Evolutionary conservation across 2,113 vertebrate genomes (phyloP), one percentile per base, ranked within the genome.

Genomic region (Grallaria varia): DNA sequence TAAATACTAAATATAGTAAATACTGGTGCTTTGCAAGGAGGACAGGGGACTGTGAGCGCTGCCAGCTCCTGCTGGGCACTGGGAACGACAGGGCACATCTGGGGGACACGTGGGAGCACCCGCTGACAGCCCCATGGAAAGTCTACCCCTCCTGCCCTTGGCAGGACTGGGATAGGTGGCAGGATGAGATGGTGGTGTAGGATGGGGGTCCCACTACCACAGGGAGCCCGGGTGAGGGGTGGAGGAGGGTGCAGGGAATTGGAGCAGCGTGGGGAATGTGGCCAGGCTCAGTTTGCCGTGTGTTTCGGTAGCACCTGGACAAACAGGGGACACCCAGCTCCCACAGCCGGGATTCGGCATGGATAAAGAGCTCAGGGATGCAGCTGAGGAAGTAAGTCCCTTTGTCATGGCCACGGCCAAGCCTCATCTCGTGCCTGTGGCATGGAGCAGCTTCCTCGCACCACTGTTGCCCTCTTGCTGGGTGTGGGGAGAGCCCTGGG

Each of bases 31-130:
- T 25, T 2, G 14, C 42, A 79, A 33, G 0, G 37, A 60, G 44
- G 44, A n/a, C 1, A 4, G 63, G 79, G 85, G 89, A 83, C 80
- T 75, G 77, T 2, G 11, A 92, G 63, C 2, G 5, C 76, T 87
- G 93, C 31, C 58, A 27, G 58, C 66, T 89, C 85, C 90, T 1
- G 1, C 92, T 50, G 88, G 79, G 80, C 1, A 4, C 80, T 1
- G 1, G 58, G 76, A 96, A 79, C 93, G 9, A 0, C 87, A 82
- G 89, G 58, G 47, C 81, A 66, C 95, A 94, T 92, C 91, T 95
- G 91, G 87, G 94, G n/a, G 25, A 71, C 93, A 94, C 91, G 47
- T 96, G 96, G 81, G 73, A 89, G 49, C 60, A 39, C 91, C 55
- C 24, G 0, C 73, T 19, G 2, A 59, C 20, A 4, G 40, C 45